Evolutionary conservation across 2,797 vertebrate genomes (phyloP).

Genomic region (Coregonus ussuriensis): DNA sequence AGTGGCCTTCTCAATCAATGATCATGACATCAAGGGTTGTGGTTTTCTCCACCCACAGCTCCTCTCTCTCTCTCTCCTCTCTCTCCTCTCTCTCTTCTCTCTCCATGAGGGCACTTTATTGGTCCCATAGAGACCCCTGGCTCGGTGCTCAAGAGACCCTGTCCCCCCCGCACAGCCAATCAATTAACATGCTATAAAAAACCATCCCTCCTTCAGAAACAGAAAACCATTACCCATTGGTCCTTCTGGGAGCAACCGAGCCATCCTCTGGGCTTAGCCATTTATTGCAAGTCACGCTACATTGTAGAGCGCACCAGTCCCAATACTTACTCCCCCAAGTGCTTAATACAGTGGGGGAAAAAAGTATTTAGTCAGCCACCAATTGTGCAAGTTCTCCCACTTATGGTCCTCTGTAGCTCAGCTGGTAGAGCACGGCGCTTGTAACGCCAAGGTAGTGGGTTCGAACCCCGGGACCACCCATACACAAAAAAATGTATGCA

Average conservation of each 20-base stretch:
- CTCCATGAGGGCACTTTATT: not conserved
- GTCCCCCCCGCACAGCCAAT: constrained; percentile 40
- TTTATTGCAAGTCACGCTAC: constrained; percentile 70
- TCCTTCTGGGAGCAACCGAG: constrained; percentile 60
- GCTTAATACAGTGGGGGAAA: constrained; percentile 37
- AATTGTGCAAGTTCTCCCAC: too few relatives aligned
- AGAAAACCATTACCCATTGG: constrained; percentile 59
- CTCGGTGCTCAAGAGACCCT: constrained; percentile 41
- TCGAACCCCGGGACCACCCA: too few relatives aligned
- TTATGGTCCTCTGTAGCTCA: too few relatives aligned
- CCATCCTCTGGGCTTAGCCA: constrained; percentile 65
- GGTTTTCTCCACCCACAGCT: not conserved
- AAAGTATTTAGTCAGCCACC: too few relatives aligned
- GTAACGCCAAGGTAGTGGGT: too few relatives aligned
- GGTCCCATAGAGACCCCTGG: constrained; percentile 30
- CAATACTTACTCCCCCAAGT: constrained; percentile 56
- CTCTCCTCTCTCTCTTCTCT: constrained; percentile 13
- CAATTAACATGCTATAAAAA: constrained; percentile 65
- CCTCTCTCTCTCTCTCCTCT: constrained; percentile 15
- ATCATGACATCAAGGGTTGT: not conserved
- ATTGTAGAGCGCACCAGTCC: constrained; percentile 41
- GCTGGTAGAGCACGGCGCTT: too few relatives aligned
- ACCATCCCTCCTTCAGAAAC: constrained; percentile 54
- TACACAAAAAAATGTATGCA: too few relatives aligned
- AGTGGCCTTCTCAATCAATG: not conserved